These are phyloP conservation scores for Caenorhabditis parvicauda DNA, from an alignment of 2,888 invertebrate species.

Conservation along the genomic window DNA sequence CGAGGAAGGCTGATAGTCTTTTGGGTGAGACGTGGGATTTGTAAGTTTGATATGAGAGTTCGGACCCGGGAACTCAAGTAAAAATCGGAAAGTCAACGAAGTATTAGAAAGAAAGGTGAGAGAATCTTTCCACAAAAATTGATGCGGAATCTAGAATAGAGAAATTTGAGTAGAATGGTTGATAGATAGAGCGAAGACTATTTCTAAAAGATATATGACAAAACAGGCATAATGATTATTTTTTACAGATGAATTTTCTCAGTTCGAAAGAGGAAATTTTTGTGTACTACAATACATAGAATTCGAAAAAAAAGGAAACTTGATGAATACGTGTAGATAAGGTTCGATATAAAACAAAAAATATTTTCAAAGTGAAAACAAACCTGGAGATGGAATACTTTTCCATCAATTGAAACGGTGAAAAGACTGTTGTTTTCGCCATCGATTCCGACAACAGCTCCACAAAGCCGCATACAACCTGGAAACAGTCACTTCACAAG, in stretches of 20 bases:
- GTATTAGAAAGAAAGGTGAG: no score
- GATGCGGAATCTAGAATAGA: no score
- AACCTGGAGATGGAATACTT: conserved; percentile 95
- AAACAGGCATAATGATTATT: not conserved
- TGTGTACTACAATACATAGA: not conserved
- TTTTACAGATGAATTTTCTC: not conserved
- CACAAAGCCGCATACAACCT: conserved; percentile 89
- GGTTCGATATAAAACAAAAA: not conserved
- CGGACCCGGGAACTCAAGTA: no score
- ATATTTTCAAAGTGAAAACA: not conserved
- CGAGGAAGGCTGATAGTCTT: no score
- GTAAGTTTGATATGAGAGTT: no score
- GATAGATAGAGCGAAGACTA: not conserved
- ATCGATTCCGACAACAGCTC: conserved; percentile 96
- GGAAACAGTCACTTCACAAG: not conserved
- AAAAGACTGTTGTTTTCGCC: conserved; percentile 95
- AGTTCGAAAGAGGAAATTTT: not conserved
- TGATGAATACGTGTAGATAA: no score
- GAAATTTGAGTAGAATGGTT: no score
- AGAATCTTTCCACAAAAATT: no score
- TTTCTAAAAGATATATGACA: not conserved
- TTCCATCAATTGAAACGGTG: conserved; percentile 96
- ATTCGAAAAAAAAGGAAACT: not conserved
- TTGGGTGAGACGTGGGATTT: no score
- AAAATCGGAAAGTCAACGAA: no score